Conservation (phyloP, 2,888 invertebrate species). For the Rapana venosa region DNA sequence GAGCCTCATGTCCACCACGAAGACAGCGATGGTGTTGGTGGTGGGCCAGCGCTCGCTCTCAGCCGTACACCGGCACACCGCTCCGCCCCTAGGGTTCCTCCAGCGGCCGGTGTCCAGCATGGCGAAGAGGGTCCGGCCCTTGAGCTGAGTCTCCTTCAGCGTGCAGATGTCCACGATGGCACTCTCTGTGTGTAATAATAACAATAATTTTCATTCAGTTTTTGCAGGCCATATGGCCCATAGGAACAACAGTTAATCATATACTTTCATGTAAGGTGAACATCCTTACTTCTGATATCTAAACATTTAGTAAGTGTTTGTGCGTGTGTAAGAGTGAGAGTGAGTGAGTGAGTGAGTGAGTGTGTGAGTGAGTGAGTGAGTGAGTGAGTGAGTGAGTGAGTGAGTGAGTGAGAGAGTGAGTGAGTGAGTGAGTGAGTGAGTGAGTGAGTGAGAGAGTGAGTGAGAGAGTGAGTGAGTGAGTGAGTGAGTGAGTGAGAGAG, state of each 20-base stretch:
- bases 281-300: no score
- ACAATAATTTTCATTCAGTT: no score
- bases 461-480: no score
- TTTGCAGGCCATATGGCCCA: no score
- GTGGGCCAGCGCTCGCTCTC: conserved; percentile 48
- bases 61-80: conserved; percentile 51
- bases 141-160: conserved; percentile 33
- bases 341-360: no score
- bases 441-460: no score
- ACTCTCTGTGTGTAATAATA: conserved; percentile 33
- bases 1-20: conserved; percentile 53
- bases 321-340: no score
- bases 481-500: background rate
- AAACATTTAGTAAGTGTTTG: no score
- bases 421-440: no score
- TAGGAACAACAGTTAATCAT: no score
- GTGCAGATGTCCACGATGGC: conserved; percentile 51
- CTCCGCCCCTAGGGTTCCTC: conserved; percentile 39
- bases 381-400: background rate
- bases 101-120: conserved; percentile 40
- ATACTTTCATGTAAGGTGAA: no score
- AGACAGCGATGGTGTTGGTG: conserved; percentile 50
- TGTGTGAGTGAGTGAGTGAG: no score
- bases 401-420: background rate
- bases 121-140: conserved; percentile 52